Conservation (phyloP, 2,113 vertebrate species). For the Leptodactylus fuscus region DNA sequence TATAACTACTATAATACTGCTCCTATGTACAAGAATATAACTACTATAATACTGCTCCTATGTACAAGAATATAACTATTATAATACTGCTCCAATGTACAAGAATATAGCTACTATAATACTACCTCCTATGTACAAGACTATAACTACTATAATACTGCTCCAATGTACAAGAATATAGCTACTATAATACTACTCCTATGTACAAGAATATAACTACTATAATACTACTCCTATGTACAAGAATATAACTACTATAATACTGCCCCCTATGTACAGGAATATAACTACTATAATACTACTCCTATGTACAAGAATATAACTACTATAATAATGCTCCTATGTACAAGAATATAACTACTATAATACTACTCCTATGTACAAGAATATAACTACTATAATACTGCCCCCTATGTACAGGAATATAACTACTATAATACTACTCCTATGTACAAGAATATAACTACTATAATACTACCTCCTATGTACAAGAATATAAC, state of each 20-base stretch:
- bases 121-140: background rate
- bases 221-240: too few relatives aligned
- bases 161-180: too few relatives aligned
- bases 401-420: background rate
- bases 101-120: background rate
- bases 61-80: background rate
- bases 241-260: too few relatives aligned
- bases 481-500: conserved; percentile 6
- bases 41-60: too few relatives aligned
- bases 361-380: background rate
- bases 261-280: too few relatives aligned
- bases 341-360: conserved; percentile 8
- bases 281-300: background rate
- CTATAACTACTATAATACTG: too few relatives aligned
- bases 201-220: too few relatives aligned
- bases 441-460: background rate
- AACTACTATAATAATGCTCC: background rate
- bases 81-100: background rate
- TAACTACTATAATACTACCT: background rate
- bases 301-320: background rate
- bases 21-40: too few relatives aligned
- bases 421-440: conserved; percentile 13
- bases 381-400: conserved; percentile 14
- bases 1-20: too few relatives aligned
- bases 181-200: too few relatives aligned